Evolutionary conservation across 2,113 vertebrate genomes (phyloP).

Genomic region (Spea multiplicata): DNA sequence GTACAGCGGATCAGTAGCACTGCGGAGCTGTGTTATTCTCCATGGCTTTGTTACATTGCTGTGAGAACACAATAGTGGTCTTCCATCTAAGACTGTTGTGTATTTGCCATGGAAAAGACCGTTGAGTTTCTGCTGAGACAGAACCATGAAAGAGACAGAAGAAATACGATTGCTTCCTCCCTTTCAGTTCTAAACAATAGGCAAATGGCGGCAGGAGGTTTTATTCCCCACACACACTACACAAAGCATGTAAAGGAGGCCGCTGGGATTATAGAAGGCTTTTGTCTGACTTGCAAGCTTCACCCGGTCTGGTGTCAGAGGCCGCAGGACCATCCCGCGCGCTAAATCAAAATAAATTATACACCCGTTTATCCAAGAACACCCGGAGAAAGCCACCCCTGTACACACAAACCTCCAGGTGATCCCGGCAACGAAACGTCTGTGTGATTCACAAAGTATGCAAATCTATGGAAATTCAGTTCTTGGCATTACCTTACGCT

Average conservation of each 20-base stretch:
- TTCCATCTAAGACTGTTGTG: too few species aligned
- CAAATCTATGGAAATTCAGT: too few species aligned
- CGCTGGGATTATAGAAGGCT: background rate
- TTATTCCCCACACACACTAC: background rate
- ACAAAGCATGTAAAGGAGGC: constrained; percentile 2
- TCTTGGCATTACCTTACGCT: too few species aligned
- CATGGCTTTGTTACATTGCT: too few species aligned
- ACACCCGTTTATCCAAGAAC: background rate
- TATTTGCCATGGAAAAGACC: background rate
- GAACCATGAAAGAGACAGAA: background rate
- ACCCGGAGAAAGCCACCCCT: too few species aligned
- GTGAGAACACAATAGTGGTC: too few species aligned
- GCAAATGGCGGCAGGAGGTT: background rate
- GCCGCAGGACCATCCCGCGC: background rate
- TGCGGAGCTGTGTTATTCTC: too few species aligned
- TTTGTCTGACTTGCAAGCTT: background rate
- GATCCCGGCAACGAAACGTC: too few species aligned
- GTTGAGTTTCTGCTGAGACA: too few species aligned
- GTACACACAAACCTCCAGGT: too few species aligned
- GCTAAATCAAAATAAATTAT: constrained; percentile 3
- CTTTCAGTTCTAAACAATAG: background rate
- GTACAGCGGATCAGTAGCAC: too few species aligned
- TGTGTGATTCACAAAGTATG: too few species aligned
- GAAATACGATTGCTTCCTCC: constrained; percentile 5
- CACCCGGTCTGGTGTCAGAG: background rate